Evolutionary conservation across 2,888 invertebrate genomes (phyloP).

Genomic region (Apoda limacodes): DNA sequence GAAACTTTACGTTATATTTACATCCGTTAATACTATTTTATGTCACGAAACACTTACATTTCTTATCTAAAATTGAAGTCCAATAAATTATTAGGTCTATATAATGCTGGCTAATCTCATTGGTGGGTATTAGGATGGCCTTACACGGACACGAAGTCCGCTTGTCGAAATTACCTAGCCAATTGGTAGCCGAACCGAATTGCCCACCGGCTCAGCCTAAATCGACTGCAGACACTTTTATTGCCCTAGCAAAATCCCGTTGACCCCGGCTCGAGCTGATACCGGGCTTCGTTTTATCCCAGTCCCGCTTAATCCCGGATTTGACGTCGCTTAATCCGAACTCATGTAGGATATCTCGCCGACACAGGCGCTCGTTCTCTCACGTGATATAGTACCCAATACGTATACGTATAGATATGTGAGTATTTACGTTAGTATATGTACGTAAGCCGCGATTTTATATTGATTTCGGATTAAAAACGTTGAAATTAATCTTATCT

Average conservation of each 20-base stretch:
- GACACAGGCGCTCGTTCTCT: constrained; percentile 58
- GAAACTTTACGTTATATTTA: too few species aligned
- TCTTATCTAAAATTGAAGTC: constrained; percentile 17
- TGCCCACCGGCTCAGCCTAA: constrained; percentile 63
- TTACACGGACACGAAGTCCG: constrained; percentile 64
- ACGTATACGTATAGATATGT: too few species aligned
- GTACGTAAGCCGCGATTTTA: too few species aligned
- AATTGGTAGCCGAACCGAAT: constrained; percentile 64
- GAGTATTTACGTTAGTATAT: constrained; percentile 19
- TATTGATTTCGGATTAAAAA: constrained; percentile 61
- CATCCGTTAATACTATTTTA: too few species aligned
- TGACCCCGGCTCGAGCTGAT: constrained; percentile 59
- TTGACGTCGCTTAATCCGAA: constrained; percentile 73
- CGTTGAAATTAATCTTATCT: too few species aligned
- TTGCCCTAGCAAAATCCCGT: constrained; percentile 64
- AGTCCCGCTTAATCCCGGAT: constrained; percentile 65
- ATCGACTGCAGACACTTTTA: constrained; percentile 72
- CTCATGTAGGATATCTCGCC: constrained; percentile 76
- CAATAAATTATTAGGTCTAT: constrained; percentile 60
- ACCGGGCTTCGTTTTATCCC: constrained; percentile 59
- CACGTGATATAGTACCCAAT: too few species aligned
- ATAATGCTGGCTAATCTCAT: constrained; percentile 65
- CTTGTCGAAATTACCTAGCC: constrained; percentile 66
- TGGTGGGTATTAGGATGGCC: constrained; percentile 64
- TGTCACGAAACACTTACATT: too few species aligned